Evolutionary conservation across 1,140 invertebrate genomes (phyloP).

Genomic region (Orussus abietinus): DNA sequence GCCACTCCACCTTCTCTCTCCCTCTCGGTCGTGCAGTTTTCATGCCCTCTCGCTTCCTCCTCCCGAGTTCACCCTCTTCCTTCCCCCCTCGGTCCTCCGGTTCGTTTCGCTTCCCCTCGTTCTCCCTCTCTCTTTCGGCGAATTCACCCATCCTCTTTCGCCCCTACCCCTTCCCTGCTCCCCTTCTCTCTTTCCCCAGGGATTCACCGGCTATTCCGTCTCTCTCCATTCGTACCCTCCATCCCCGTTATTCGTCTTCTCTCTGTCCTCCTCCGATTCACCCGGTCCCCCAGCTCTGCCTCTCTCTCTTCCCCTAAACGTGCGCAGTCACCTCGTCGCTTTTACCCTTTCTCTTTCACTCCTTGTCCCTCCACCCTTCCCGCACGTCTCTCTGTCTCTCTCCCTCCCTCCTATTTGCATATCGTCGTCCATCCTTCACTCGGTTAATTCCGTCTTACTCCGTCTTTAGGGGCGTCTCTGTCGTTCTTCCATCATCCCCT

Average conservation of each 20-base stretch:
- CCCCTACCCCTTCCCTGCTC: conserved; percentile 12
- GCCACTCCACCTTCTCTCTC: conserved; percentile 18
- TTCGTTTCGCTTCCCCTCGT: conserved; percentile 5
- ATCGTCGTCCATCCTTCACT: neutral
- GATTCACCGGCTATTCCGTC: neutral
- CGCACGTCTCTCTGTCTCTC: neutral
- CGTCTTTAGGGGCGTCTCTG: neutral
- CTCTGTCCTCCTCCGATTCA: neutral
- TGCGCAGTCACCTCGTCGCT: neutral
- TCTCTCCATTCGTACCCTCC: neutral
- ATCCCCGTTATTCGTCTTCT: conserved; percentile 8
- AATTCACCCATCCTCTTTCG: neutral
- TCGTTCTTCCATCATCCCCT: neutral
- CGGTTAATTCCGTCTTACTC: neutral
- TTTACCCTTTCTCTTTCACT: neutral
- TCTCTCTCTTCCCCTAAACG: conserved; percentile 1
- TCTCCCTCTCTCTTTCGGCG: conserved; percentile 8
- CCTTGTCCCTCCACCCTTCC: conserved; percentile 4
- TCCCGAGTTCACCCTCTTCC: conserved; percentile 20
- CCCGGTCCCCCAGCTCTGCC: conserved; percentile 6
- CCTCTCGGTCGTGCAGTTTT: conserved; percentile 13
- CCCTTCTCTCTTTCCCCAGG: conserved; percentile 5
- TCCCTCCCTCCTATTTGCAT: neutral
- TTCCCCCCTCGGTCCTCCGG: conserved; percentile 7
- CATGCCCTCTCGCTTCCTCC: conserved; percentile 22